Evolutionary conservation across 2,888 invertebrate species (phyloP).

Genomic region (Hypercompe scribonia): DNA sequence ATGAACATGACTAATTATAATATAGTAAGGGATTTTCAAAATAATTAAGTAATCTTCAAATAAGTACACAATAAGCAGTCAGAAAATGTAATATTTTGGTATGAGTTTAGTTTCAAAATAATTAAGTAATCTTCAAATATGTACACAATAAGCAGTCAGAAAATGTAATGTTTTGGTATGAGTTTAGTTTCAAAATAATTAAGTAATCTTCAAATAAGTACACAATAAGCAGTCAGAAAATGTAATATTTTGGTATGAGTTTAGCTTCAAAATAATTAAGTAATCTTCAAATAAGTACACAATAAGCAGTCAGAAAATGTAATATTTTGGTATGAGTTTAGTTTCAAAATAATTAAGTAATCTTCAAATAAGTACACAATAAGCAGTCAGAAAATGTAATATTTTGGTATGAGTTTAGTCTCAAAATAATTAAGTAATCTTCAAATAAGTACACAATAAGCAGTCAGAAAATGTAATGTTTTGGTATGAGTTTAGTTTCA

Average conservation of each 20-base stretch:
- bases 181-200: neutral
- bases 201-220: constrained; percentile 48
- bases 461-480: neutral
- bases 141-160: too few relatives aligned
- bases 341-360: constrained; percentile 48
- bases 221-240: neutral
- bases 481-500: neutral
- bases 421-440: constrained; percentile 50
- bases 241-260: neutral
- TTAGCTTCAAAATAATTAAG: neutral
- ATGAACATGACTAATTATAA: neutral
- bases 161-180: too few relatives aligned
- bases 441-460: too few relatives aligned
- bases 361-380: too few relatives aligned
- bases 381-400: neutral
- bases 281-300: constrained; percentile 45
- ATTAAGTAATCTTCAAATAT: too few relatives aligned
- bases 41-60: too few relatives aligned
- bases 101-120: neutral
- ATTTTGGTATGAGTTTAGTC: neutral
- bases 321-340: neutral
- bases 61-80: neutral
- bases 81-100: neutral
- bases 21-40: too few relatives aligned
- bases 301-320: neutral